phyloP scores from a whole-genome alignment of 2,113 vertebrate genomes.

The Formicarius rufipectus region DNA sequence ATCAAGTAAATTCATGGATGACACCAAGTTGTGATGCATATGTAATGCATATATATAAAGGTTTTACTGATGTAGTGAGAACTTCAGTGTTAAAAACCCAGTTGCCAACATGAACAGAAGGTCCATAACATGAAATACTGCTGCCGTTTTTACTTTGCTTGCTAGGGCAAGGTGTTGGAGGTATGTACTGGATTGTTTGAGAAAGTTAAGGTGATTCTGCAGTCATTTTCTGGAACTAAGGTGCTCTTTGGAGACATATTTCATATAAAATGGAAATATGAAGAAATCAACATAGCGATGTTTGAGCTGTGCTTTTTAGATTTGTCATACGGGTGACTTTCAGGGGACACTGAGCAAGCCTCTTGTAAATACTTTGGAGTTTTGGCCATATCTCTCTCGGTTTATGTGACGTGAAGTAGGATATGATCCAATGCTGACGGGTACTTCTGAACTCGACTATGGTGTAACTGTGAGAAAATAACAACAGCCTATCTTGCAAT shows the following conservation, averaged over 20 bases:
- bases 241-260: neutral
- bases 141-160: neutral
- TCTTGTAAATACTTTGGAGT: neutral
- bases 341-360: neutral
- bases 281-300: neutral
- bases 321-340: neutral
- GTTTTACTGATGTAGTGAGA: neutral
- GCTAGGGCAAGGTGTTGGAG: neutral
- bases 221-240: neutral
- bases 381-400: neutral
- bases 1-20: neutral
- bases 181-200: neutral
- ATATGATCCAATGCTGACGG: neutral
- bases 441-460: fast-evolving
- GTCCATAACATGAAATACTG: neutral
- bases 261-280: neutral
- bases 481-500: neutral
- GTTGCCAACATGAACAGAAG: neutral
- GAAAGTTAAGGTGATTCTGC: neutral
- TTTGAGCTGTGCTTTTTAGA: neutral
- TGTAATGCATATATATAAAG: neutral
- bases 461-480: neutral
- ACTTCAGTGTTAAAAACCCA: neutral
- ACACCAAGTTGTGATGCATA: neutral
- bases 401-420: neutral